Evolutionary conservation across 2,113 vertebrate species (phyloP).

Genomic region (Sphyrna mokarran): DNA sequence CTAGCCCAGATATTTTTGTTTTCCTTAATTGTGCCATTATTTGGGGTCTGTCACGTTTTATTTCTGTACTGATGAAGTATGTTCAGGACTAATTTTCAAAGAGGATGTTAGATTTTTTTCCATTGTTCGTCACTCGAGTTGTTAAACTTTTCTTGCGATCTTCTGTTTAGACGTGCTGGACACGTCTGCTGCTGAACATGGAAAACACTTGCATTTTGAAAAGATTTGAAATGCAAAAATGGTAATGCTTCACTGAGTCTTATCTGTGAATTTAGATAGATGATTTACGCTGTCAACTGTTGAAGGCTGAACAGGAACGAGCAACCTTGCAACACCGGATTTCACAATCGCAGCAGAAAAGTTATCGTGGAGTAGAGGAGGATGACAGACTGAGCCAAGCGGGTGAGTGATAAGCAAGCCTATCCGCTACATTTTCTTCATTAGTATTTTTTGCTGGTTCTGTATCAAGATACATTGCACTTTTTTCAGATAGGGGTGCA

Average conservation of each 20-base stretch:
- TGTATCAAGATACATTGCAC: neutral
- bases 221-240: constrained; percentile 31
- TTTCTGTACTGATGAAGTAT: neutral
- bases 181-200: neutral
- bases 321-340: constrained; percentile 63
- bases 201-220: constrained; percentile 22
- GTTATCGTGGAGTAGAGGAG: constrained; percentile 52
- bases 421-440: neutral
- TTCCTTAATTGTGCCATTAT: neutral
- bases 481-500: neutral
- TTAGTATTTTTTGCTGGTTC: neutral
- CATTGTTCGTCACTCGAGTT: neutral
- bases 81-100: neutral
- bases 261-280: constrained; percentile 64
- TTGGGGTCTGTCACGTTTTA: neutral
- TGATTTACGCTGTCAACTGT: constrained; percentile 68
- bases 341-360: constrained; percentile 51
- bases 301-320: constrained; percentile 65
- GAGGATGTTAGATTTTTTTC: neutral
- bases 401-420: constrained; percentile 44
- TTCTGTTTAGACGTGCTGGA: neutral
- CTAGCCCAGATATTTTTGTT: neutral
- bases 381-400: constrained; percentile 54
- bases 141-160: neutral
- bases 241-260: constrained; percentile 29